Conservation (phyloP, 2,888 invertebrate species). For the Chironomus riparius region DNA sequence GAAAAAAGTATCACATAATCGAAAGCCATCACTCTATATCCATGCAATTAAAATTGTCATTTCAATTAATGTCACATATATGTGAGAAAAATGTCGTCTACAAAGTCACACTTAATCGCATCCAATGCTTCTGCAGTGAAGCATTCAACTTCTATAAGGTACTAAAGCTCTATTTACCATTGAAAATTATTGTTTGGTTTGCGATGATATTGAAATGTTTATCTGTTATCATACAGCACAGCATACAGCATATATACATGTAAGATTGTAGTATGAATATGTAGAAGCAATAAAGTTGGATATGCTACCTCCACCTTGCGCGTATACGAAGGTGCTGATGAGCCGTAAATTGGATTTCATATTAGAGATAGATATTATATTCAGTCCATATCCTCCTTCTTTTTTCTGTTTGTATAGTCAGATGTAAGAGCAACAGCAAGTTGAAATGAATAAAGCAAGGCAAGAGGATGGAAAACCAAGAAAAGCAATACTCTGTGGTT, state of each 20-base stretch:
- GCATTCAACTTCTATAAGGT: no score
- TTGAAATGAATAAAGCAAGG: not conserved
- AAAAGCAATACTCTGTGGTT: not conserved
- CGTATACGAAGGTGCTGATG: not conserved
- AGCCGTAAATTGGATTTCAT: slow-evolving; percentile 2
- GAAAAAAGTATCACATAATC: no score
- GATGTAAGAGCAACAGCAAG: not conserved
- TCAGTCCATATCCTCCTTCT: not conserved
- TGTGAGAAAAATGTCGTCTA: not conserved
- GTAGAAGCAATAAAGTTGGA: no score
- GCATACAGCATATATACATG: not conserved
- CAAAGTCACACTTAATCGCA: no score
- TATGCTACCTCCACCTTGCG: not conserved
- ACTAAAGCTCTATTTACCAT: not conserved
- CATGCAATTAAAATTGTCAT: not conserved
- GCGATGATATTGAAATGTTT: not conserved
- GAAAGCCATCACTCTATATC: not conserved
- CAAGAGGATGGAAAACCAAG: no score
- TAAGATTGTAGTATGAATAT: not conserved
- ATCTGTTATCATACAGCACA: not conserved
- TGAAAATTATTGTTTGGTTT: not conserved
- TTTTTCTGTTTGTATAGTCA: not conserved
- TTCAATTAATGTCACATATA: not conserved
- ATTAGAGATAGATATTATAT: not conserved
- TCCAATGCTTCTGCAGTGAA: no score